Evolutionary conservation across 2,888 invertebrate genomes (phyloP).

Genomic region (Litoditis marina): DNA sequence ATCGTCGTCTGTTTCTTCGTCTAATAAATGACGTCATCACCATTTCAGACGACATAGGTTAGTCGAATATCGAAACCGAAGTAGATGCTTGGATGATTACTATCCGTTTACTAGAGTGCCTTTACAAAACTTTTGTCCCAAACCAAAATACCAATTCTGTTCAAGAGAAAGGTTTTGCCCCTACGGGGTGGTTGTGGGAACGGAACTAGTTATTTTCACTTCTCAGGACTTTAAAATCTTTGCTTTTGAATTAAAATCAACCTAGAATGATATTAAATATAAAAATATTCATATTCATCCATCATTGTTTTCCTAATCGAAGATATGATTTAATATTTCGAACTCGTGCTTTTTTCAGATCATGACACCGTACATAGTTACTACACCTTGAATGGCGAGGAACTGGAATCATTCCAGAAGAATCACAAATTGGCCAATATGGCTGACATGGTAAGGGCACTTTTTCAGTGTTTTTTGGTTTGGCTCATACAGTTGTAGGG

Average conservation of each 20-base stretch:
- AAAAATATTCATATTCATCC: neutral
- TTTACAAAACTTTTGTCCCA: no score
- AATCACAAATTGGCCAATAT: neutral
- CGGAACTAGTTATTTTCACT: no score
- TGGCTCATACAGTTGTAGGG: no score
- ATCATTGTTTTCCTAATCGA: neutral
- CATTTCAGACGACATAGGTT: constrained; percentile 27
- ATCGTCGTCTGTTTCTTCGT: constrained; percentile 45
- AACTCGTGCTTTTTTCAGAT: constrained; percentile 13
- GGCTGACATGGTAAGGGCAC: neutral
- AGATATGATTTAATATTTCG: neutral
- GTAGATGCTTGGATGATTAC: no score
- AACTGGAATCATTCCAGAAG: neutral
- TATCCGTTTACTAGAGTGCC: no score
- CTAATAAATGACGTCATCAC: constrained; percentile 32
- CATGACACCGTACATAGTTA: constrained; percentile 28
- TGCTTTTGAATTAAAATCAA: no score
- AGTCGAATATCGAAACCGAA: no score
- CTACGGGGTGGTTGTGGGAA: no score
- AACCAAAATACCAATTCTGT: no score
- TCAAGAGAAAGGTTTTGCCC: no score
- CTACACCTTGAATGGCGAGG: constrained; percentile 29
- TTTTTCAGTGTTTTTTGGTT: no score
- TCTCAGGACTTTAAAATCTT: no score
- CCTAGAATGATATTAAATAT: neutral